phyloP scores from a whole-genome alignment of 2,797 vertebrate species.

The Sitta carolinensis region DNA sequence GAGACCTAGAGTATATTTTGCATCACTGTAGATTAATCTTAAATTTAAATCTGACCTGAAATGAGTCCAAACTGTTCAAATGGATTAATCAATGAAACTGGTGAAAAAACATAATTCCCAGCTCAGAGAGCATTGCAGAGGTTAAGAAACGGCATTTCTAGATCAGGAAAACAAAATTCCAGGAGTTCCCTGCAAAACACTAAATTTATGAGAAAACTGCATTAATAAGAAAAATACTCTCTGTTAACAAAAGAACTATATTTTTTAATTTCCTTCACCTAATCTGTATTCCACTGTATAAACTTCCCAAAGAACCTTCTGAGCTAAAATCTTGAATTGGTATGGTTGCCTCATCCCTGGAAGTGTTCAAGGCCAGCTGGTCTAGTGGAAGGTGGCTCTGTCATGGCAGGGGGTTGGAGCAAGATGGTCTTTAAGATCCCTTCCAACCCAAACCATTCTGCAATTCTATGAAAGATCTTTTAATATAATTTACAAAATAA shows the following conservation, averaged over 20 bases:
- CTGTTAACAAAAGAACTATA: not conserved
- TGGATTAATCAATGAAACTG: not conserved
- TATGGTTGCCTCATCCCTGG: not conserved
- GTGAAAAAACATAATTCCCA: not conserved
- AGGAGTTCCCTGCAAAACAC: not conserved
- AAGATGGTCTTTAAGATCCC: not conserved
- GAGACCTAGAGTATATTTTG: not conserved
- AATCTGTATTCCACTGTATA: not conserved
- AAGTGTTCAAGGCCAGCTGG: not conserved
- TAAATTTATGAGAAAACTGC: not conserved
- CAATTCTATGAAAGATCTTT: not conserved
- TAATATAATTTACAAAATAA: not conserved
- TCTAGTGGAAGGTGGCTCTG: not conserved
- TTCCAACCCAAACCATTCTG: not conserved
- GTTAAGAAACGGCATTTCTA: not conserved
- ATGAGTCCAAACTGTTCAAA: not conserved
- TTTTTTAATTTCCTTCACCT: not conserved
- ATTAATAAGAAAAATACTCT: not conserved
- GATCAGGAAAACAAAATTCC: not conserved
- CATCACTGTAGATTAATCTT: not conserved
- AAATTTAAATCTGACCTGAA: not conserved
- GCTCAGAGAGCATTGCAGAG: not conserved
- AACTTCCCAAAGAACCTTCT: not conserved
- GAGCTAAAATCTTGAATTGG: not conserved
- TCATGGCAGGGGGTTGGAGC: not conserved